These are phyloP conservation scores for Craniophora ligustri DNA, from an alignment of 2,888 invertebrate genomes.

Conservation along the genomic window DNA sequence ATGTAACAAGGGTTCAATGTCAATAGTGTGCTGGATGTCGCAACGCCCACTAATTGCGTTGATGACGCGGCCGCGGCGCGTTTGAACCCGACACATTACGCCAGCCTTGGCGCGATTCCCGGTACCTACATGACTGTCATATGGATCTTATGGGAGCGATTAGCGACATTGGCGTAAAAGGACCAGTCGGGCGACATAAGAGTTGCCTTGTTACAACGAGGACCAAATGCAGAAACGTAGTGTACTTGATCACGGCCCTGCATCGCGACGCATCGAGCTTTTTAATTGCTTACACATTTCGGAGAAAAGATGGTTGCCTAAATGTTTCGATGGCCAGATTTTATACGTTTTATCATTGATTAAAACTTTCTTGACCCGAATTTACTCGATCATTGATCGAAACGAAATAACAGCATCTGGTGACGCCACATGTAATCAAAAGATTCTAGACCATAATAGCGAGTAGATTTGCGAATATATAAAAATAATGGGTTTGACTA, in stretches of 20 bases:
- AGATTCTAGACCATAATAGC: constrained; percentile 37
- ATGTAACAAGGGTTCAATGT: constrained; percentile 85
- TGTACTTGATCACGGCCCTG: not conserved
- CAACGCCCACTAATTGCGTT: constrained; percentile 81
- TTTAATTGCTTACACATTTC: not conserved
- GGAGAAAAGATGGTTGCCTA: not conserved
- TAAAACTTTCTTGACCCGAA: constrained; percentile 6
- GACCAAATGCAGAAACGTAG: constrained; percentile 25
- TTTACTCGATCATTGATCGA: constrained; percentile 15
- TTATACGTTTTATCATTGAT: constrained; percentile 2
- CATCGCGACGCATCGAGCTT: not conserved
- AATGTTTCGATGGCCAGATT: not conserved
- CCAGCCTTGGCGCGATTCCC: constrained; percentile 81
- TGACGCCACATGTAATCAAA: constrained; percentile 50
- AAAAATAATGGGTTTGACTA: constrained; percentile 35
- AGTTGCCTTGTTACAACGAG: constrained; percentile 15
- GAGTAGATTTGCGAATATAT: constrained; percentile 33
- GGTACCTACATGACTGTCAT: constrained; percentile 60
- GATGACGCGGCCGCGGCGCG: constrained; percentile 76
- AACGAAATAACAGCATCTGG: constrained; percentile 25
- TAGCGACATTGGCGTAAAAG: constrained; percentile 40
- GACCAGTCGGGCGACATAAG: constrained; percentile 34
- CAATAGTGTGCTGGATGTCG: constrained; percentile 80
- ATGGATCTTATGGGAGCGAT: constrained; percentile 42
- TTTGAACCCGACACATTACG: constrained; percentile 79